phyloP scores from a whole-genome alignment of 2,113 vertebrate genomes.

The Triplophysa dalaica region DNA sequence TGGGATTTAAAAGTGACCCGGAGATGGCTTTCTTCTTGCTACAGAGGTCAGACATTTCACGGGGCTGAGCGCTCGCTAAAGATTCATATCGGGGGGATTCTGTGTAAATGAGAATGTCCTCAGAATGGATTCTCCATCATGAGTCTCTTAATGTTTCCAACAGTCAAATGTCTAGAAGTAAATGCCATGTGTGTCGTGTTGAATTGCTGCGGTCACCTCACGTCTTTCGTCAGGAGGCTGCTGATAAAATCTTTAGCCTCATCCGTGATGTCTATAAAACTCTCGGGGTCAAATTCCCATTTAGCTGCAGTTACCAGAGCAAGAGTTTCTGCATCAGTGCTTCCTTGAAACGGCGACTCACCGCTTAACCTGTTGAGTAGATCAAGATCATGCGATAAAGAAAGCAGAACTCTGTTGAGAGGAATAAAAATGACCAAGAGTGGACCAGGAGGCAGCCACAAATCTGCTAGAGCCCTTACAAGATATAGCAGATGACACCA shows the following conservation, averaged over 20 bases:
- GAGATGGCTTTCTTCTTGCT: too few species aligned
- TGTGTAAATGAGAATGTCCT: too few species aligned
- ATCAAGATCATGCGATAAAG: not conserved
- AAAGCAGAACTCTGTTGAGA: not conserved
- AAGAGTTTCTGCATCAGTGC: conserved; percentile 76
- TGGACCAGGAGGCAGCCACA: not conserved
- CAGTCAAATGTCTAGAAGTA: too few species aligned
- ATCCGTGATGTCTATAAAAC: conserved; percentile 79
- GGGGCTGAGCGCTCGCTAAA: too few species aligned
- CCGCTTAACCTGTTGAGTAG: conserved; percentile 77
- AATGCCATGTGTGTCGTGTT: not conserved
- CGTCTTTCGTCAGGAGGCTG: conserved; percentile 77
- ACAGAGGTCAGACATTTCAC: too few species aligned
- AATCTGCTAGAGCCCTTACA: conserved; percentile 69
- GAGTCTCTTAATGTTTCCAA: too few species aligned
- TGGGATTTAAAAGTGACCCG: too few species aligned
- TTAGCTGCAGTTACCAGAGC: conserved; percentile 74
- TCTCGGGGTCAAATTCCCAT: conserved; percentile 80
- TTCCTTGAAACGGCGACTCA: conserved; percentile 85
- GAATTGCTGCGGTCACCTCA: conserved; percentile 63
- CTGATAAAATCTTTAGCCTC: conserved; percentile 84
- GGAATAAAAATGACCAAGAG: not conserved
- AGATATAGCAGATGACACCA: conserved; percentile 85
- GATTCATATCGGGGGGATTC: too few species aligned
- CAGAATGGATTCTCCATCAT: too few species aligned